A percentile compares a stretch with the other conserved stretches of the same genome.
These are phyloP conservation scores for Felis chaus DNA, from an alignment of 2,113 vertebrate species.

Conservation along the genomic window DNA sequence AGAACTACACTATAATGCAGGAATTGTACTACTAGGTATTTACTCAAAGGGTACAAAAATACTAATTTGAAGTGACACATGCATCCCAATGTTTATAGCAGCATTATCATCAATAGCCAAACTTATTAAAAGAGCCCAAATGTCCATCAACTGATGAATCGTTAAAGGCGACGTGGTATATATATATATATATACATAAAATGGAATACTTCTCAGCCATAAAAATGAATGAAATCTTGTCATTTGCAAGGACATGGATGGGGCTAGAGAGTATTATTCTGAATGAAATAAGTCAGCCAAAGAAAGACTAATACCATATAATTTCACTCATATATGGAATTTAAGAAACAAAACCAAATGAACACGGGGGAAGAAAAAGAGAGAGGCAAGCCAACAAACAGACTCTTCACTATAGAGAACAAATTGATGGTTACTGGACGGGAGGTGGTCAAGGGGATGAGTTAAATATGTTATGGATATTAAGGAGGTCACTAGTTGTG, in stretches of 20 bases:
- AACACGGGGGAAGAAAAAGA: background rate
- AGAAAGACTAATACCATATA: background rate
- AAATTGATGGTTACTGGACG: background rate
- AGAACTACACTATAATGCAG: background rate
- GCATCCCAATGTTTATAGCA: background rate
- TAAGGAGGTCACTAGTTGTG: background rate
- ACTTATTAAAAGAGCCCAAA: background rate
- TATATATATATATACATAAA: background rate
- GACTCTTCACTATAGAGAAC: background rate
- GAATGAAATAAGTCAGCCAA: background rate
- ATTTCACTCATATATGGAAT: background rate
- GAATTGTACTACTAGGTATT: background rate
- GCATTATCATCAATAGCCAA: background rate
- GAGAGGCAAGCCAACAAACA: background rate
- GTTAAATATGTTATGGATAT: background rate
- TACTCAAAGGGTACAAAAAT: background rate
- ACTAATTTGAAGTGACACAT: background rate
- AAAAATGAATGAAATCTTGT: background rate
- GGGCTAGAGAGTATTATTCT: background rate
- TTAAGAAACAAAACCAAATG: background rate
- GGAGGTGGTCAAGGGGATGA: background rate
- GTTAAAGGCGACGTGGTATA: background rate
- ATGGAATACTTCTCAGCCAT: background rate
- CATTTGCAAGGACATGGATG: background rate
- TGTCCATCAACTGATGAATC: background rate